Conservation (phyloP, 1,140 invertebrate genomes). For the Neodiprion virginianus region DNA sequence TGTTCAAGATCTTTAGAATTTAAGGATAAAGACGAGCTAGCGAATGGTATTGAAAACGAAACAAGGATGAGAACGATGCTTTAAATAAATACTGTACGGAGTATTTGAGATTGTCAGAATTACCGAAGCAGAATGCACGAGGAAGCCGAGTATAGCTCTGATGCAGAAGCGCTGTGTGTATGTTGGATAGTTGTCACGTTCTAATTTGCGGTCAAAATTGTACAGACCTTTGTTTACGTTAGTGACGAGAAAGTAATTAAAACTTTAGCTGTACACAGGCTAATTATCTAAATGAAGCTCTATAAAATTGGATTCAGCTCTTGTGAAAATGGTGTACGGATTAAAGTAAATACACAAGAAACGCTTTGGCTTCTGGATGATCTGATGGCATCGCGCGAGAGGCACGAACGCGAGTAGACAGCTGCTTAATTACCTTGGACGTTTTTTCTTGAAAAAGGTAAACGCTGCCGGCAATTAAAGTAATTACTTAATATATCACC, state of each 20-base stretch:
- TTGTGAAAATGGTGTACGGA: slow-evolving; percentile 4
- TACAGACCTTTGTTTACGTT: background rate
- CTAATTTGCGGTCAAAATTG: slow-evolving; percentile 7
- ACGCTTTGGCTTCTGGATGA: background rate
- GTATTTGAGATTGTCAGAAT: too few species aligned
- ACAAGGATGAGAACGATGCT: too few species aligned
- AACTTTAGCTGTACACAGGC: background rate
- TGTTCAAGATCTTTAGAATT: too few species aligned
- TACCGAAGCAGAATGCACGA: too few species aligned
- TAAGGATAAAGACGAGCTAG: too few species aligned
- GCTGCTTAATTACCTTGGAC: slow-evolving; percentile 2
- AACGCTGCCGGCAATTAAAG: background rate
- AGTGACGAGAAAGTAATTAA: background rate
- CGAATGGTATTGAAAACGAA: too few species aligned
- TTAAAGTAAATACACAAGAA: background rate
- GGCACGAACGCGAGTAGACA: background rate
- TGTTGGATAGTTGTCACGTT: background rate
- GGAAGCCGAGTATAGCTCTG: too few species aligned
- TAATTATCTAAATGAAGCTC: slow-evolving; percentile 2
- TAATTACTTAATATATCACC: slow-evolving; percentile 6
- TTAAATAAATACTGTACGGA: too few species aligned
- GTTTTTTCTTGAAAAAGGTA: slow-evolving; percentile 6
- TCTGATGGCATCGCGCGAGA: background rate
- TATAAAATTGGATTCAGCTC: background rate
- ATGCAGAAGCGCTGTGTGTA: too few species aligned